Conservation (phyloP, 2,797 vertebrate genomes). For the Florisuga fusca region DNA sequence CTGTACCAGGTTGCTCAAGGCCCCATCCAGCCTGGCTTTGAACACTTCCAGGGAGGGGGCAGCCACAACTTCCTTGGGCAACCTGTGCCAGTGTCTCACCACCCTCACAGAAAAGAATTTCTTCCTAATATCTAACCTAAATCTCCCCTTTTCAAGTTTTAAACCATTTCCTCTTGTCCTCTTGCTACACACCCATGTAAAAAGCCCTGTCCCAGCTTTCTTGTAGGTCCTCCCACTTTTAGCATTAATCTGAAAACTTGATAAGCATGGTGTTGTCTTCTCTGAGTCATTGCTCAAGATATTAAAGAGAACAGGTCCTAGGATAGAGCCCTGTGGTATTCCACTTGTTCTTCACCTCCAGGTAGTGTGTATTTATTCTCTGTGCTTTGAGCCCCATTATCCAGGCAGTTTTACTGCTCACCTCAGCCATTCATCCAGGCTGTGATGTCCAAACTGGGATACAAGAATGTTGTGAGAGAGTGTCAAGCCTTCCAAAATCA, state of each 20-base stretch:
- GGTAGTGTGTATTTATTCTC: not conserved
- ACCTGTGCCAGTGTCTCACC: too few relatives aligned
- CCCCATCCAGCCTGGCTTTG: too few relatives aligned
- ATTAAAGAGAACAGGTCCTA: not conserved
- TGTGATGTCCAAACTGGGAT: not conserved
- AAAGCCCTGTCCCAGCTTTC: too few relatives aligned
- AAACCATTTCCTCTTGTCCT: too few relatives aligned
- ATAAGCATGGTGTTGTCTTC: rapidly evolving
- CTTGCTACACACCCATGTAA: too few relatives aligned
- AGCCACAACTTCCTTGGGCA: too few relatives aligned
- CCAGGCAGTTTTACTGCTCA: not conserved
- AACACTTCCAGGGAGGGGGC: too few relatives aligned
- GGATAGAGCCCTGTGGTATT: not conserved
- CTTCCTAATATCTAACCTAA: too few relatives aligned
- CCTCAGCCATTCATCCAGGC: not conserved
- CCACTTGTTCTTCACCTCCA: not conserved
- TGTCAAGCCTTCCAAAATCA: not conserved
- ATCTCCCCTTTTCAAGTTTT: too few relatives aligned
- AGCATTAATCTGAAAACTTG: not conserved
- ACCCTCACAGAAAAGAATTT: too few relatives aligned
- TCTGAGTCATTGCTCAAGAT: not conserved
- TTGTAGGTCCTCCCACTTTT: not conserved
- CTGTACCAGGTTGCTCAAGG: too few relatives aligned
- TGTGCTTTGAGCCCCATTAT: not conserved
- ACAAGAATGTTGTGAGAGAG: not conserved